Percentiles rank a stretch among this genome's conserved stretches.
These are phyloP conservation scores for Ptychodera flava DNA, from an alignment of 35 echinoderm and acorn worm genomes.

Conservation along the genomic window DNA sequence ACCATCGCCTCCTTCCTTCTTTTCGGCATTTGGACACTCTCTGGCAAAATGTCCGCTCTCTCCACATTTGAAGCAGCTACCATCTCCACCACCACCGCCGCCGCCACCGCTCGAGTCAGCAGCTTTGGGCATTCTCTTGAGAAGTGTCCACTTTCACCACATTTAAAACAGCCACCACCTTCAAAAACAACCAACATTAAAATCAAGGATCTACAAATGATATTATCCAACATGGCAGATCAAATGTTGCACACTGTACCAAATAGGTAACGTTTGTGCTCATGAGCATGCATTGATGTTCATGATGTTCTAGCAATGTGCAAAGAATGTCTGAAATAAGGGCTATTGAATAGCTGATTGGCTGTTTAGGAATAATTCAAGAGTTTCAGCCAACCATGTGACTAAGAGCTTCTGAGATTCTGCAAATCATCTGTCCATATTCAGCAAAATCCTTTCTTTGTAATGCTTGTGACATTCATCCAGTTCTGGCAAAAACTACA, in stretches of 20 bases:
- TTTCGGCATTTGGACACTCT: constrained; percentile 44
- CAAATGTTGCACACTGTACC: neutral
- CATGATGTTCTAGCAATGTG: neutral
- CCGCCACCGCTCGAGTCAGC: constrained; percentile 6
- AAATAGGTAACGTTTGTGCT: neutral
- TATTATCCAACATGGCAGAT: neutral
- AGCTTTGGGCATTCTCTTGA: constrained; percentile 54
- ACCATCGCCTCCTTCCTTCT: neutral
- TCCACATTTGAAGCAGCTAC: constrained; percentile 41
- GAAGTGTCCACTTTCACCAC: constrained; percentile 56
- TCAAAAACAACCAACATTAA: constrained; percentile 3
- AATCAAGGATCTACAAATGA: neutral
- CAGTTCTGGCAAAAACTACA: no score
- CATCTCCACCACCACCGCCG: constrained; percentile 17
- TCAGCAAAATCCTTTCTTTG: no score
- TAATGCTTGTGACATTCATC: no score
- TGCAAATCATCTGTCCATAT: no score
- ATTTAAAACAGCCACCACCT: constrained; percentile 35
- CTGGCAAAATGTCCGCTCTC: constrained; percentile 46
- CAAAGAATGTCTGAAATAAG: neutral
- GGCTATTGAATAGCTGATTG: neutral
- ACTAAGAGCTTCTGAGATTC: no score
- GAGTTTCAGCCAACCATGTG: no score
- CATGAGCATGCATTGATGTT: neutral
- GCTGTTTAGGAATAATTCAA: no score